A percentile compares a stretch with the other conserved stretches of the same genome.
These are phyloP conservation scores for Catharus minimus DNA, from an alignment of 2,113 vertebrate genomes.

Conservation along the genomic window DNA sequence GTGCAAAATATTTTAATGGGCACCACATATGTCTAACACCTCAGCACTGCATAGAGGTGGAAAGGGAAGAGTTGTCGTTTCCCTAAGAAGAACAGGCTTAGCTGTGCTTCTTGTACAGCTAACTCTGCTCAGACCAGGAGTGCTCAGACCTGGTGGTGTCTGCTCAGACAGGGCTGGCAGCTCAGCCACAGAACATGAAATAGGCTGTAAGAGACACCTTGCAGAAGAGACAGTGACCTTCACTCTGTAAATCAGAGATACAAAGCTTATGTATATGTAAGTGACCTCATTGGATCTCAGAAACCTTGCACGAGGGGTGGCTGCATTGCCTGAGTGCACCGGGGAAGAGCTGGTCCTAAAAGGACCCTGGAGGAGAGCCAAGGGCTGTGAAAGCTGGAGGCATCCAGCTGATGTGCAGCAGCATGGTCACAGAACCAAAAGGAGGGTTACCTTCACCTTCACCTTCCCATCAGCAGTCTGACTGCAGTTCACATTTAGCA, in stretches of 20 bases:
- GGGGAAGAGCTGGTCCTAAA: neutral
- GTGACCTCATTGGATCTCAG: fast-evolving
- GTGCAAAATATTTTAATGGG: neutral
- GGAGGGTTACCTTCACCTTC: neutral
- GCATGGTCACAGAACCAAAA: too few species aligned
- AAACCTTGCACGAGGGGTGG: neutral
- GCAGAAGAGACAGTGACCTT: neutral
- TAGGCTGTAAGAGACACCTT: neutral
- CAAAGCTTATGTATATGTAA: neutral
- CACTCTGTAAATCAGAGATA: neutral
- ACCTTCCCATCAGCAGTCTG: neutral
- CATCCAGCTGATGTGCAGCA: neutral
- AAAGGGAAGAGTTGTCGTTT: neutral
- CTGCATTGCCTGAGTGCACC: fast-evolving
- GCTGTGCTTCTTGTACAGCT: neutral
- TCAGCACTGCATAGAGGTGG: neutral
- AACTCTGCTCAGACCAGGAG: neutral
- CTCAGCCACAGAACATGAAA: neutral
- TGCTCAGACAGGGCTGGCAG: neutral
- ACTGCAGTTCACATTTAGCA: neutral
- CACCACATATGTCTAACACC: fast-evolving
- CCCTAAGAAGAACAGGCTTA: neutral
- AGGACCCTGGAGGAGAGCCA: neutral
- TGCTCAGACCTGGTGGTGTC: neutral
- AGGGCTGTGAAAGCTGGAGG: neutral